phyloP scores from a whole-genome alignment of 2,113 vertebrate genomes.

The Alectura lathami region DNA sequence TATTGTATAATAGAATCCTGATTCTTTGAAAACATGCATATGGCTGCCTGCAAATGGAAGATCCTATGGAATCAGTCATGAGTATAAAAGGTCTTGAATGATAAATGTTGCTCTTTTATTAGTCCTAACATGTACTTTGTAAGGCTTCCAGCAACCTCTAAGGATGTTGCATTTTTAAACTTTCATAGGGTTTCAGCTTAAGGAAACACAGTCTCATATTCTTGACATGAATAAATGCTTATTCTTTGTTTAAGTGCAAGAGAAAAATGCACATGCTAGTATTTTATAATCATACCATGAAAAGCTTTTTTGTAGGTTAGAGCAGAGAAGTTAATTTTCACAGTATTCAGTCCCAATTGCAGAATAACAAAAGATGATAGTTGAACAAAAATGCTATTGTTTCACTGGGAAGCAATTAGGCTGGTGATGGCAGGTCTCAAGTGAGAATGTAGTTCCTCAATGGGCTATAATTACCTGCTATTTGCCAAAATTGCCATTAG shows the following conservation, averaged over 20 bases:
- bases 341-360: slow-evolving; percentile 6
- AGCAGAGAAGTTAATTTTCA: slow-evolving; percentile 4
- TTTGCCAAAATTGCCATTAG: slow-evolving; percentile 64
- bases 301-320: background rate
- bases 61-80: background rate
- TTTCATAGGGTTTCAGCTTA: background rate
- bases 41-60: background rate
- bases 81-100: background rate
- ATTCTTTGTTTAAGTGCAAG: background rate
- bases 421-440: slow-evolving; percentile 40
- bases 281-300: background rate
- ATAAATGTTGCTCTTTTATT: background rate
- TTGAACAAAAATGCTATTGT: slow-evolving; percentile 55
- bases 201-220: background rate
- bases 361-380: slow-evolving; percentile 41
- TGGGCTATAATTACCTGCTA: slow-evolving; percentile 30
- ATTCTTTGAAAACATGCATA: background rate
- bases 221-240: background rate
- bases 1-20: background rate
- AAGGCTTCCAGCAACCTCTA: background rate
- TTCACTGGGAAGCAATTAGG: slow-evolving; percentile 59
- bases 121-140: background rate
- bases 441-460: slow-evolving; percentile 7
- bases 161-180: background rate
- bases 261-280: background rate